Conservation (phyloP, 2,888 invertebrate genomes). For the Brenthis hecate region DNA sequence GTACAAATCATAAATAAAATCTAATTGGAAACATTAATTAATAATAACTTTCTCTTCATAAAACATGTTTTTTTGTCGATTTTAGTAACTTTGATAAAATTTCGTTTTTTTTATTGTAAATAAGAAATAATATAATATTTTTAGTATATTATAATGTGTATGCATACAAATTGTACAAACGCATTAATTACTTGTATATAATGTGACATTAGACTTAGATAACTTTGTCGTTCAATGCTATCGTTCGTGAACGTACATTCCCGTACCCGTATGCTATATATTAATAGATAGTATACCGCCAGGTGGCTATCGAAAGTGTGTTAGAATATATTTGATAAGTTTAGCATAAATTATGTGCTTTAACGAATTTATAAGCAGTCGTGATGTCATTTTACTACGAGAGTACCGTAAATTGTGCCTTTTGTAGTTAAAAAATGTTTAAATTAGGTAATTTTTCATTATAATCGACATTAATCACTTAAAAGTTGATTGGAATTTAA, state of each 20-base stretch:
- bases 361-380: constrained; percentile 28
- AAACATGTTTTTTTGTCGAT: too few species aligned
- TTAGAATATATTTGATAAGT: constrained; percentile 37
- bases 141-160: background rate
- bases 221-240: constrained; percentile 14
- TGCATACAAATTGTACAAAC: background rate
- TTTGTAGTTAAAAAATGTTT: constrained; percentile 22
- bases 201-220: background rate
- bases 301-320: constrained; percentile 39
- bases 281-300: constrained; percentile 33
- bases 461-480: constrained; percentile 17
- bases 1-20: too few species aligned
- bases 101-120: too few species aligned
- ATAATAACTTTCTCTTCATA: too few species aligned
- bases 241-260: constrained; percentile 24
- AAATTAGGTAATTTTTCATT: constrained; percentile 17
- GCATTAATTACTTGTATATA: background rate
- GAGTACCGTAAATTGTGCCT: constrained; percentile 32
- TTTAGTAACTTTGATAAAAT: too few species aligned
- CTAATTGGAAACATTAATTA: too few species aligned
- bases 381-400: constrained; percentile 32
- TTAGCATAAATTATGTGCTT: constrained; percentile 36
- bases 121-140: background rate
- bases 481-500: constrained; percentile 16
- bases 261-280: constrained; percentile 35